These are phyloP conservation scores for Cancer borealis DNA, from an alignment of 2,888 invertebrate species.

Conservation along the genomic window DNA sequence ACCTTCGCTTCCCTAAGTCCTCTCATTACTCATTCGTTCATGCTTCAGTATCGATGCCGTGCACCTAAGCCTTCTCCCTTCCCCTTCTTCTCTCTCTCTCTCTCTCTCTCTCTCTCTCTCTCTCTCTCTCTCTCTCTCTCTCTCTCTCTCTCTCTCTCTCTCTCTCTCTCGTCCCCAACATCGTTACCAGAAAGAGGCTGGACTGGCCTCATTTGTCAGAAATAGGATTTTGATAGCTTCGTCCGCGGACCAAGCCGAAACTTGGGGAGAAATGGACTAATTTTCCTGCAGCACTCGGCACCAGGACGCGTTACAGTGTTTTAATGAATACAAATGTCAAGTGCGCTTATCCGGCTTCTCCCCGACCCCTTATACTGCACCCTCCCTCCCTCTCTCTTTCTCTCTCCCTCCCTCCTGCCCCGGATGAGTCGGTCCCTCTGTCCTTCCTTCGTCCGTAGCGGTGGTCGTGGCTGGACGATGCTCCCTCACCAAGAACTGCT, in stretches of 20 bases:
- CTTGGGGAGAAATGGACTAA: slow-evolving; percentile 55
- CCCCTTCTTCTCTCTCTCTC: neutral
- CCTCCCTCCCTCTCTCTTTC: neutral
- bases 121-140: slow-evolving; percentile 37
- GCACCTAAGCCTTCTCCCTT: neutral
- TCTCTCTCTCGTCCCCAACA: slow-evolving; percentile 42
- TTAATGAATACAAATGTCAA: slow-evolving; percentile 62
- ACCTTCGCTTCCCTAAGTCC: slow-evolving; percentile 5
- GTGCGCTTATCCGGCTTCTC: slow-evolving; percentile 48
- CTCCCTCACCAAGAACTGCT: neutral
- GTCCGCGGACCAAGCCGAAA: slow-evolving; percentile 50
- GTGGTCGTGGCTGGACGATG: neutral
- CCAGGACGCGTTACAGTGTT: slow-evolving; percentile 55
- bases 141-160: slow-evolving; percentile 17
- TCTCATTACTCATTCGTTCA: slow-evolving; percentile 16
- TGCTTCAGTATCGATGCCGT: neutral
- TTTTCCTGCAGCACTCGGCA: slow-evolving; percentile 57
- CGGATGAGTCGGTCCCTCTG: slow-evolving; percentile 24
- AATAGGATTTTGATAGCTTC: slow-evolving; percentile 61
- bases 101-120: neutral
- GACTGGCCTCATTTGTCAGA: slow-evolving; percentile 56
- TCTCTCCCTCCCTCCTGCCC: neutral
- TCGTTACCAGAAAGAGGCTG: slow-evolving; percentile 44
- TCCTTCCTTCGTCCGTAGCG: neutral
- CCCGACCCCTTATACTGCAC: neutral